Percentiles rank a stretch among this genome's conserved stretches.
These are phyloP conservation scores for Pegoplata infirma DNA, from an alignment of 2,888 invertebrate species.

Conservation along the genomic window DNA sequence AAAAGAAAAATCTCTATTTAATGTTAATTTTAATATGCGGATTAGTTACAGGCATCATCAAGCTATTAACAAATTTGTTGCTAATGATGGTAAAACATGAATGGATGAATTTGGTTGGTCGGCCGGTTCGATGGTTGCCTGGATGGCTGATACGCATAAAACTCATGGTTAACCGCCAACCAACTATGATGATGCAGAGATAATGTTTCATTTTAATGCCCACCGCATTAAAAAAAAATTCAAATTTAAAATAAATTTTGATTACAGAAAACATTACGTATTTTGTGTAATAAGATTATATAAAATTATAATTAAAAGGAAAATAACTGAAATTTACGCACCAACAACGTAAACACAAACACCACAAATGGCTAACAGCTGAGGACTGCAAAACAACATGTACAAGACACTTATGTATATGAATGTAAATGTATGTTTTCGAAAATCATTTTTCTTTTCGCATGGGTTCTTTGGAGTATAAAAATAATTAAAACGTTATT, in stretches of 20 bases:
- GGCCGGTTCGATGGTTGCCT: background rate
- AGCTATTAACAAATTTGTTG: constrained; percentile 37
- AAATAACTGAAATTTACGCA: background rate
- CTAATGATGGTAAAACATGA: constrained; percentile 22
- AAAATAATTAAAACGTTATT: no score
- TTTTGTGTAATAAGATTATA: background rate
- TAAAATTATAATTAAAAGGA: background rate
- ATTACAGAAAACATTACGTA: background rate
- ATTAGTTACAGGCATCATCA: constrained; percentile 37
- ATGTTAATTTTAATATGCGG: constrained; percentile 38
- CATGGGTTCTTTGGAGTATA: no score
- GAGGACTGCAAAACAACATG: no score
- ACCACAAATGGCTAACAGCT: no score
- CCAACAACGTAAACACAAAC: no score
- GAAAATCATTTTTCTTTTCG: no score
- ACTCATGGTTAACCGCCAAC: background rate
- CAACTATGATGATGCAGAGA: background rate
- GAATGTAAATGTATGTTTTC: no score
- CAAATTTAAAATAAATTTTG: background rate
- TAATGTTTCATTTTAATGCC: background rate
- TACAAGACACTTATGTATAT: no score
- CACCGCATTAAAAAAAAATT: background rate
- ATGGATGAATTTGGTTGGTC: background rate
- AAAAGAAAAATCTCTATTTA: constrained; percentile 21
- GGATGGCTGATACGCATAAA: background rate